Evolutionary conservation across 2,888 invertebrate genomes (phyloP).

Genomic region (Melanostoma scalare): DNA sequence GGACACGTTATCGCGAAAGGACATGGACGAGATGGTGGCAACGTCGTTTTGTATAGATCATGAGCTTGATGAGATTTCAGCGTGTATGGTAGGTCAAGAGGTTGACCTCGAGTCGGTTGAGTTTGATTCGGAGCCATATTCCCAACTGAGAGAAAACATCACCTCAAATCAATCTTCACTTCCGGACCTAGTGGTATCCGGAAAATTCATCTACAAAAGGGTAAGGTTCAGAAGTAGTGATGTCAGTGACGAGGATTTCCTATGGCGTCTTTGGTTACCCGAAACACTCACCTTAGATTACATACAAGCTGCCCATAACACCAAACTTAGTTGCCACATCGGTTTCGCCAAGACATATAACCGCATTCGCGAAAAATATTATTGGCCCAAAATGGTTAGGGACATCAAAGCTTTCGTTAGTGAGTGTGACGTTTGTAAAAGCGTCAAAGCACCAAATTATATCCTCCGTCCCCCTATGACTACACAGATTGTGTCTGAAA

Average conservation of each 20-base stretch:
- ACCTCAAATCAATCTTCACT: not conserved
- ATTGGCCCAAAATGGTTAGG: not conserved
- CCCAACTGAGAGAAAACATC: not conserved
- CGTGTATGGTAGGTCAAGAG: conserved; percentile 6
- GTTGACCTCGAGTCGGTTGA: conserved; percentile 2
- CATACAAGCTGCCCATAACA: too few relatives aligned
- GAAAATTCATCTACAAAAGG: conserved; percentile 9
- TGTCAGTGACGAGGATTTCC: not conserved
- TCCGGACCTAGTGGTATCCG: too few relatives aligned
- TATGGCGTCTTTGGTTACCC: too few relatives aligned
- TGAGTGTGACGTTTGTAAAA: too few relatives aligned
- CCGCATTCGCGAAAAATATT: not conserved
- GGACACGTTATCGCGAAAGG: conserved; percentile 1
- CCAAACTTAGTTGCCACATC: not conserved
- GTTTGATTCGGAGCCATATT: conserved; percentile 20
- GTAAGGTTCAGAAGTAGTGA: not conserved
- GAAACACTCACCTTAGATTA: too few relatives aligned
- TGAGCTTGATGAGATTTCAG: not conserved
- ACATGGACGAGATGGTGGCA: not conserved
- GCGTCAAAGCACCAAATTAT: too few relatives aligned
- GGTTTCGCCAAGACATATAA: too few relatives aligned
- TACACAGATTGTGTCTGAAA: too few relatives aligned
- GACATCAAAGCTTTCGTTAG: too few relatives aligned
- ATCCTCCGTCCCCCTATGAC: too few relatives aligned
- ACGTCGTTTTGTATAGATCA: not conserved